Evolutionary conservation across 2,888 invertebrate genomes (phyloP).

Genomic region (Dryococelus australis): DNA sequence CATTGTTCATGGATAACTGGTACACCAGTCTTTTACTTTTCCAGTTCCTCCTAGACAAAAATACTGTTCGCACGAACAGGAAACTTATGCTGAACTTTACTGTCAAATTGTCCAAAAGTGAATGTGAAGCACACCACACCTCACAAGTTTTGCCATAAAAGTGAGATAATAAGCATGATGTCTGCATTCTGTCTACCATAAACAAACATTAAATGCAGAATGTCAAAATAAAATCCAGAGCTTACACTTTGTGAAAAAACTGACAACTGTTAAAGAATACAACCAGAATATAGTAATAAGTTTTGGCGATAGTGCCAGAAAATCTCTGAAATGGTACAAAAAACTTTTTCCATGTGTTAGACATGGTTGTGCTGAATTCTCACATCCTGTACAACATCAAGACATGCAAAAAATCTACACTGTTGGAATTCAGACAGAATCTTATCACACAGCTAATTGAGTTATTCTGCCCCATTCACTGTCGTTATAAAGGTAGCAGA

Average conservation of each 20-base stretch:
- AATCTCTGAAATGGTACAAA: conserved; percentile 24
- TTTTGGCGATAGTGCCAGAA: conserved; percentile 13
- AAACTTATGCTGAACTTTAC: conserved; percentile 12
- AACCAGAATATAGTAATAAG: conserved; percentile 22
- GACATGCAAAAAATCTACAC: not conserved
- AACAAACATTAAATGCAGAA: not conserved
- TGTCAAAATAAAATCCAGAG: not conserved
- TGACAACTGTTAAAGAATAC: not conserved
- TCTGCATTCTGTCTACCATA: conserved; percentile 21
- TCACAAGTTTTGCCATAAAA: not conserved
- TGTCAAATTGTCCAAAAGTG: not conserved
- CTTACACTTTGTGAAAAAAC: not conserved
- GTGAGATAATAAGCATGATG: conserved; percentile 19
- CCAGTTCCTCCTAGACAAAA: not conserved
- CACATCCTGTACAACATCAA: not conserved
- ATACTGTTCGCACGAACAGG: not conserved
- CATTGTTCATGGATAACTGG: not conserved
- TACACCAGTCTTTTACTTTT: not conserved
- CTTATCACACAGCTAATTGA: conserved; percentile 11
- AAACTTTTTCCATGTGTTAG: not conserved
- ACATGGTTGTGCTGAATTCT: too few relatives aligned
- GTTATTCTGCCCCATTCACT: not conserved
- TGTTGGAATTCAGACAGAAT: conserved; percentile 18
- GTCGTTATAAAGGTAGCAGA: not conserved
- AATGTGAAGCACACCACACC: not conserved